Percentiles rank a stretch among this genome's conserved stretches.
phyloP scores from a whole-genome alignment of 2,113 vertebrate species.

The Carlito syrichta region DNA sequence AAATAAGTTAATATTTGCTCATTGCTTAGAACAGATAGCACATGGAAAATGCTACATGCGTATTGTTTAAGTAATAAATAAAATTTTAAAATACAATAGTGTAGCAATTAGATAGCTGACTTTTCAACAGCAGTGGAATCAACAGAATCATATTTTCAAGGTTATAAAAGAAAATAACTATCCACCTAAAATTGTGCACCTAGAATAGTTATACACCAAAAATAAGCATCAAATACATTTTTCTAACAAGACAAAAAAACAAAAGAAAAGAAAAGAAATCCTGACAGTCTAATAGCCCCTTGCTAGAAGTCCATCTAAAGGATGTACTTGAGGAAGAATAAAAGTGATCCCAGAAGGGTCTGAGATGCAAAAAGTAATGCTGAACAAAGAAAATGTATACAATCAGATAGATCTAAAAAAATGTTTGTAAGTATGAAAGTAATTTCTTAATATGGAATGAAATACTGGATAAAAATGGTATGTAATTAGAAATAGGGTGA shows the following conservation, averaged over 20 bases:
- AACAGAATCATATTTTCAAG: neutral
- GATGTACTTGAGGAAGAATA: neutral
- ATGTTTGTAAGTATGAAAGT: neutral
- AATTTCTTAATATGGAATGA: neutral
- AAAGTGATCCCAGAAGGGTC: neutral
- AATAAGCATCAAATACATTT: neutral
- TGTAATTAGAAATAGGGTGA: neutral
- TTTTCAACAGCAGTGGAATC: neutral
- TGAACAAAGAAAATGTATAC: neutral
- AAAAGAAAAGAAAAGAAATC: neutral
- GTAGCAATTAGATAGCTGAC: neutral
- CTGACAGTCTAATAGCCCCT: neutral
- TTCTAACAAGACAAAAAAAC: neutral
- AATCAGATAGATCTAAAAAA: neutral
- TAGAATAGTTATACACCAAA: too few relatives aligned
- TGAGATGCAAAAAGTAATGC: neutral
- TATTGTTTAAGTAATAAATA: neutral
- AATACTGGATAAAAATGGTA: neutral
- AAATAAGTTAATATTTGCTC: neutral
- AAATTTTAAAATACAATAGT: neutral
- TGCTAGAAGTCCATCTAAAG: neutral
- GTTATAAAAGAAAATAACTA: neutral
- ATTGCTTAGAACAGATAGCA: neutral
- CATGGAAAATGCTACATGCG: neutral
- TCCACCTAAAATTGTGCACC: neutral